Base-by-base conservation (phyloP, 1,140 invertebrate species). In the Macrotrachela quadricornifera region DNA sequence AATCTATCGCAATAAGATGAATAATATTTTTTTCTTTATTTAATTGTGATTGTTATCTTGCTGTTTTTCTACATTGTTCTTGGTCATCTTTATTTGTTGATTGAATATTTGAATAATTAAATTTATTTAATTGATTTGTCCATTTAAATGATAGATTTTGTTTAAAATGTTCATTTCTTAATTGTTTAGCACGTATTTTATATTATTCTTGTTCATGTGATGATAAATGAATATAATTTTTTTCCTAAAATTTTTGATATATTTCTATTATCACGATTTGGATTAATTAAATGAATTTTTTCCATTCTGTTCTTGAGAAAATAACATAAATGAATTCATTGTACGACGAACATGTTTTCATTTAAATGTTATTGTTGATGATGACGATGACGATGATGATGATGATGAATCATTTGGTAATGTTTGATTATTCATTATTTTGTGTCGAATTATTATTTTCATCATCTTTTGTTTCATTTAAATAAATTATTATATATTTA, bases 241-340 rank as follows among this genome's bases (percentile, higher is more conserved):
- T 96, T 90, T 18, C 92, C 91, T 0, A 97, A 73, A 59, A 97
- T 96, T 72, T 97, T 96, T 48, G 86, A 92, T n/a, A 96, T 91
- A 0, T 88, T 95, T 50, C 92, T 75, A 72, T 97, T 97, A 69
- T 97, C 92, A 68, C 92, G 87, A 74, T 96, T 96, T 1, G 92
- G 92, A 71, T 95, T 83, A 60, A 80, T 72, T 67, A 91, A 82
- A 67, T 97, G 92, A 39, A 96, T 91, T 54, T 92, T 70, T n/a
- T 37, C 85, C 81, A 16, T 91, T 77, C 71, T 97, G 90, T 17
- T 87, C 77, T 72, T 96, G 96, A 36, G 87, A 94, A 70, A 97
- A 97, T 62, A 97, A 95, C 90, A 97, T 97, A 72, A 97, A 97
- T 39, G 91, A 90, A 76, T 96, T 96, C 91, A 96, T 96, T 10